Evolutionary conservation across 2,797 vertebrate genomes (phyloP).

Genomic region (Gymnoscopelus braueri): DNA sequence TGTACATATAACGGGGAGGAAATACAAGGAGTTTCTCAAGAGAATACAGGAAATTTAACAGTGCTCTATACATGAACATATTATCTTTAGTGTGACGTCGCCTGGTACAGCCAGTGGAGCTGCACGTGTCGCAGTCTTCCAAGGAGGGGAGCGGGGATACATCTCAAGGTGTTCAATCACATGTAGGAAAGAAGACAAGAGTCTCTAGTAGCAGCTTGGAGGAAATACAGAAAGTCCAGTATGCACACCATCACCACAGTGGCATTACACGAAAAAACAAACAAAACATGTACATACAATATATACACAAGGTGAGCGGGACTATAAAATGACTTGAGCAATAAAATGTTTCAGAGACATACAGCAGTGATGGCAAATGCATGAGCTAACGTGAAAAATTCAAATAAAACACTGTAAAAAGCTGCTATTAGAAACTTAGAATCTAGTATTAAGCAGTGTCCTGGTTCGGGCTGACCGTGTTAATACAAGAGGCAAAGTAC

Average conservation of each 20-base stretch:
- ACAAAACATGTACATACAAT: conserved; percentile 20
- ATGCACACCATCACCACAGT: conserved; percentile 61
- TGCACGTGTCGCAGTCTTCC: conserved; percentile 62
- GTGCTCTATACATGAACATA: conserved; percentile 84
- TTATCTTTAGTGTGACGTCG: conserved; percentile 65
- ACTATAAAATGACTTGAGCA: conserved; percentile 38
- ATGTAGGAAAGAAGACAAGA: conserved; percentile 64
- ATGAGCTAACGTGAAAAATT: conserved; percentile 15
- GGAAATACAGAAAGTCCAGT: conserved; percentile 57
- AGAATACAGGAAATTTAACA: conserved; percentile 84
- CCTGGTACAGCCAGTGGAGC: conserved; percentile 58
- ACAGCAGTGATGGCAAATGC: conserved; percentile 20
- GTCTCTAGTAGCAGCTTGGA: conserved; percentile 82
- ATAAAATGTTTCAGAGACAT: conserved; percentile 15
- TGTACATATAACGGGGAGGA: conserved; percentile 82
- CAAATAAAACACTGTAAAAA: conserved; percentile 46
- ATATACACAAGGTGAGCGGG: conserved; percentile 36
- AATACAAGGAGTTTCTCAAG: conserved; percentile 82
- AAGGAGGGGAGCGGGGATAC: conserved; percentile 39
- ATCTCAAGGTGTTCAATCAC: conserved; percentile 70
- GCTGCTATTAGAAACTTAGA: conserved; percentile 78
- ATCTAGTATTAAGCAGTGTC: conserved; percentile 36
- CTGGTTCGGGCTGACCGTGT: conserved; percentile 45
- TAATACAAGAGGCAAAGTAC: conserved; percentile 51
- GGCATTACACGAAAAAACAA: conserved; percentile 45